Conservation (phyloP, 1,140 invertebrate species). For the Trachelipus rathkii region DNA sequence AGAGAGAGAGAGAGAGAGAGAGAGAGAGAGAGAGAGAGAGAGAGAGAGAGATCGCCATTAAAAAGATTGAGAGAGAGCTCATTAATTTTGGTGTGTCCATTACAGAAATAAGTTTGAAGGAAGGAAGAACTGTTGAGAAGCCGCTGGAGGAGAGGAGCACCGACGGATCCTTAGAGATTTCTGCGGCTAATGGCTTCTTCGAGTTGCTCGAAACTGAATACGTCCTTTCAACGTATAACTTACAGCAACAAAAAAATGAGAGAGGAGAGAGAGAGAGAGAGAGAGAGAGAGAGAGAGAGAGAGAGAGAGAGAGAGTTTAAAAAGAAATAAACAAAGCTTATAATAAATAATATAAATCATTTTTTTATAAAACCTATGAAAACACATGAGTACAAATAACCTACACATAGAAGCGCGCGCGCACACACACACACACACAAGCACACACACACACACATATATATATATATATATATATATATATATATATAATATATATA, state of each 20-base stretch:
- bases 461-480: no score
- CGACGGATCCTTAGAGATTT: neutral
- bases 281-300: no score
- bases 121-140: neutral
- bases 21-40: conserved; percentile 6
- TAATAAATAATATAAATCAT: no score
- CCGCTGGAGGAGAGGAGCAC: neutral
- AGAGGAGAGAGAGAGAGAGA: no score
- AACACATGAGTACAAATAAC: no score
- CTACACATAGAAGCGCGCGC: no score
- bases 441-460: no score
- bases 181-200: neutral
- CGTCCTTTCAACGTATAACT: neutral
- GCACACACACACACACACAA: no score
- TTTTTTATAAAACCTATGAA: no score
- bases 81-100: neutral
- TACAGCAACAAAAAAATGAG: neutral
- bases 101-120: neutral
- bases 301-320: no score
- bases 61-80: neutral
- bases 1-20: conserved; percentile 3
- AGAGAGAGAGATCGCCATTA: neutral
- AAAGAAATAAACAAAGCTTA: no score
- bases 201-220: neutral
- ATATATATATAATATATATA: no score